phyloP scores from a whole-genome alignment of 2,888 invertebrate genomes.

The Parnassius mnemosyne region DNA sequence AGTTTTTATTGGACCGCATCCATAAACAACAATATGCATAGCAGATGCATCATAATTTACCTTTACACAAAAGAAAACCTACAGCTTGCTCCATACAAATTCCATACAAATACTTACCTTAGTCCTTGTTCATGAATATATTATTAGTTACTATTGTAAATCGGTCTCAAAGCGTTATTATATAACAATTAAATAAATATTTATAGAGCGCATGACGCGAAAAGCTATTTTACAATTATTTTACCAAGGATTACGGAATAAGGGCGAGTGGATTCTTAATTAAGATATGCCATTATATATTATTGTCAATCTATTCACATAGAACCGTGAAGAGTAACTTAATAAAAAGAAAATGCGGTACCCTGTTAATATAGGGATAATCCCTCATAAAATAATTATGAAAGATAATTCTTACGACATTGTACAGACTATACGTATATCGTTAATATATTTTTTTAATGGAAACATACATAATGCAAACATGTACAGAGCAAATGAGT shows the following conservation, averaged over 20 bases:
- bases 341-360: constrained; percentile 21
- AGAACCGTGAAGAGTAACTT: constrained; percentile 41
- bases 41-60: constrained; percentile 57
- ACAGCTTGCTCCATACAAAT: constrained; percentile 43
- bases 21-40: constrained; percentile 77
- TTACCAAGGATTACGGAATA: constrained; percentile 37
- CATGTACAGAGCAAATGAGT: not conserved
- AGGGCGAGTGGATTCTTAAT: constrained; percentile 46
- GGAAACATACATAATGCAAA: not conserved
- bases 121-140: constrained; percentile 49
- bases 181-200: constrained; percentile 19
- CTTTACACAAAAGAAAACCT: constrained; percentile 53
- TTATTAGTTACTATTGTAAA: not conserved
- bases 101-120: constrained; percentile 67
- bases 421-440: constrained; percentile 48
- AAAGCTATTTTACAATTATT: constrained; percentile 1
- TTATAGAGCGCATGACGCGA: constrained; percentile 2
- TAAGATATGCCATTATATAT: constrained; percentile 42
- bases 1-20: constrained; percentile 78
- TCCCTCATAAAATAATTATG: constrained; percentile 31
- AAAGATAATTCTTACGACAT: constrained; percentile 34
- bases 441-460: constrained; percentile 29
- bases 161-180: constrained; percentile 17
- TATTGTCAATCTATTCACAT: constrained; percentile 65
- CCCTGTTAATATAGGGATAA: no score